phyloP scores from a whole-genome alignment of 2,113 vertebrate species.

The Indri indri region DNA sequence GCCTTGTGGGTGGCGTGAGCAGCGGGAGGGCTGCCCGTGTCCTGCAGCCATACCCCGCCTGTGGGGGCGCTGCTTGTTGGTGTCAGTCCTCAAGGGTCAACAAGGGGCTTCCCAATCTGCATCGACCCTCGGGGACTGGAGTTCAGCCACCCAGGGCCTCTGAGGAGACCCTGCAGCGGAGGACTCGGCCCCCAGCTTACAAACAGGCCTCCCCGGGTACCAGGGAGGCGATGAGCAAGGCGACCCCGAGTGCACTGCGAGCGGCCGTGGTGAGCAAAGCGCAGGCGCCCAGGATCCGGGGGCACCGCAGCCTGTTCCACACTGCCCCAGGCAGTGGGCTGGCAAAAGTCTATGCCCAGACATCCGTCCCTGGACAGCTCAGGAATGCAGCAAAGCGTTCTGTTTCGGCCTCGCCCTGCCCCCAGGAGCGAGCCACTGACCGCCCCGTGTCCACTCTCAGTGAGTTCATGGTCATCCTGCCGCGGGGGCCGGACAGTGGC shows the following conservation, averaged over 20 bases:
- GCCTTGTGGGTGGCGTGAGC: rapidly evolving
- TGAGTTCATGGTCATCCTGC: background rate
- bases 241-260: rapidly evolving
- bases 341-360: rapidly evolving
- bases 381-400: rapidly evolving
- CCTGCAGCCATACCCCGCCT: rapidly evolving
- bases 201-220: background rate
- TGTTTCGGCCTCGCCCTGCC: rapidly evolving
- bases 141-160: background rate
- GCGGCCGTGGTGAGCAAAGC: rapidly evolving
- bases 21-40: rapidly evolving
- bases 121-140: background rate
- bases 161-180: background rate
- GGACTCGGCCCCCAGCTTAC: background rate
- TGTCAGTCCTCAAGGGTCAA: background rate
- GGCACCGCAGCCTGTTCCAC: rapidly evolving
- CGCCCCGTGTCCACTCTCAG: background rate
- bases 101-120: rapidly evolving
- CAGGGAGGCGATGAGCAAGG: background rate
- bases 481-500: background rate
- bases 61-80: background rate
- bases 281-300: rapidly evolving
- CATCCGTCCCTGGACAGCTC: background rate
- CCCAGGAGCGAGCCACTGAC: background rate
- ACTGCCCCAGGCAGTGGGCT: background rate